Conservation (phyloP, 2,888 invertebrate genomes). For the Drosophila incognita region DNA sequence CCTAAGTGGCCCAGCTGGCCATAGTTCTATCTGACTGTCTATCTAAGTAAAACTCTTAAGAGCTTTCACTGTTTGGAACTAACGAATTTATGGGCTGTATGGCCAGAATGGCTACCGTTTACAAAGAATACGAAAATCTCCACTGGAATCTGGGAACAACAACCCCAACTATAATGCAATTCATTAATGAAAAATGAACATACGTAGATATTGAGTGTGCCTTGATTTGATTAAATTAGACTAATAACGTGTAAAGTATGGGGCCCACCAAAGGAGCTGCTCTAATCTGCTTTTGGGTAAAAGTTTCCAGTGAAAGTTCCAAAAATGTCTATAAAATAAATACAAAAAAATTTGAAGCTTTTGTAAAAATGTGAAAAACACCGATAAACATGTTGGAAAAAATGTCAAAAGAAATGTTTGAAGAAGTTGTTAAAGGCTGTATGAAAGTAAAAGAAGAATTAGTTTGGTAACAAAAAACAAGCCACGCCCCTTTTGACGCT, state of each 20-base stretch:
- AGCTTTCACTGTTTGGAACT: slow-evolving; percentile 66
- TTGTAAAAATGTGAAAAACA: slow-evolving; percentile 46
- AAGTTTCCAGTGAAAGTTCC: slow-evolving; percentile 77
- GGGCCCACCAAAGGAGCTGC: slow-evolving; percentile 64
- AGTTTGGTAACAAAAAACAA: slow-evolving; percentile 41
- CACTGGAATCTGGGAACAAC: slow-evolving; percentile 28
- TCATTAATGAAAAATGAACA: slow-evolving; percentile 73
- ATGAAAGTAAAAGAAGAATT: slow-evolving; percentile 32
- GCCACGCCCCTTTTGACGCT: slow-evolving; percentile 48
- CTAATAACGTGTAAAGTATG: slow-evolving; percentile 76
- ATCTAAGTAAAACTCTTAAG: slow-evolving; percentile 27
- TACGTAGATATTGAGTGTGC: slow-evolving; percentile 60
- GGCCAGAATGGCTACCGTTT: slow-evolving; percentile 61
- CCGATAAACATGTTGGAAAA: slow-evolving; percentile 55
- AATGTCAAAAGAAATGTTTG: slow-evolving; percentile 55
- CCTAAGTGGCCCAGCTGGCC: slow-evolving; percentile 29
- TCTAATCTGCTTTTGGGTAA: slow-evolving; percentile 59
- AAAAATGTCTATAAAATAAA: slow-evolving; percentile 34
- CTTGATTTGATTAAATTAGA: slow-evolving; percentile 79
- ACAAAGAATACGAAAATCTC: slow-evolving; percentile 39
- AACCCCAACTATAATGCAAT: slow-evolving; percentile 46
- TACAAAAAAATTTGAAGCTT: slow-evolving; percentile 26
- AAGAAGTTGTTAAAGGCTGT: slow-evolving; percentile 63
- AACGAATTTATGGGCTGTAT: slow-evolving; percentile 31
- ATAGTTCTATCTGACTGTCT: slow-evolving; percentile 30